These are phyloP conservation scores for Parauchenoglanis punctatus DNA, from an alignment of 2,797 vertebrate genomes.

Conservation along the genomic window DNA sequence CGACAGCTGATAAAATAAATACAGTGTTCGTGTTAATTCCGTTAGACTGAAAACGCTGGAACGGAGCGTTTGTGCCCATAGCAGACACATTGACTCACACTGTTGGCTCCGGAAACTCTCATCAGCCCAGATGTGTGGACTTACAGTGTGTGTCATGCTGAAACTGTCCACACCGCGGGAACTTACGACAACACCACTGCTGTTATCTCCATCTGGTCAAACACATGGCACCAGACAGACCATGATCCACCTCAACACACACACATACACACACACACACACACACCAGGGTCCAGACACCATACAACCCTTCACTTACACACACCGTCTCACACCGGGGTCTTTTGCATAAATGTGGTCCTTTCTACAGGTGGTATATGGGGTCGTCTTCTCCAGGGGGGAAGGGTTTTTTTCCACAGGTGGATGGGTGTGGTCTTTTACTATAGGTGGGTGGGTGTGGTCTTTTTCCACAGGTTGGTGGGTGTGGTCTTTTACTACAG, in stretches of 20 bases:
- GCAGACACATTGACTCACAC: slow-evolving; percentile 32
- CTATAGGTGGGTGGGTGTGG: neutral
- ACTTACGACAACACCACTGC: slow-evolving; percentile 4
- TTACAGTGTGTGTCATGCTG: slow-evolving; percentile 9
- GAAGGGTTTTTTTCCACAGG: neutral
- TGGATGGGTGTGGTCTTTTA: neutral
- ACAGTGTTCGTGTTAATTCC: neutral
- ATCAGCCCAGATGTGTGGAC: slow-evolving; percentile 39
- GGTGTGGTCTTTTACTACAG: neutral
- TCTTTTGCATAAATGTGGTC: neutral
- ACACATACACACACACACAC: slow-evolving; percentile 13
- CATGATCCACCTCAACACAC: neutral
- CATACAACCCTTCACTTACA: slow-evolving; percentile 32
- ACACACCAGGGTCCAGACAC: slow-evolving; percentile 20
- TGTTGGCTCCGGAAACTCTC: slow-evolving; percentile 14
- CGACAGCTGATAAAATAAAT: neutral
- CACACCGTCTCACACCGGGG: neutral
- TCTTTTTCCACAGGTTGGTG: neutral
- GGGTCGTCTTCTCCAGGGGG: no score
- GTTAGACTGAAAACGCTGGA: neutral
- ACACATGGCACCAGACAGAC: slow-evolving; percentile 24
- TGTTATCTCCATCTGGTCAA: slow-evolving; percentile 30
- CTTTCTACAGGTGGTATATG: neutral
- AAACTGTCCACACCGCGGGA: slow-evolving; percentile 25
- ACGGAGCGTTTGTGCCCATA: neutral